Evolutionary conservation across 2,888 invertebrate species (phyloP).

Genomic region (Eilema caniola): DNA sequence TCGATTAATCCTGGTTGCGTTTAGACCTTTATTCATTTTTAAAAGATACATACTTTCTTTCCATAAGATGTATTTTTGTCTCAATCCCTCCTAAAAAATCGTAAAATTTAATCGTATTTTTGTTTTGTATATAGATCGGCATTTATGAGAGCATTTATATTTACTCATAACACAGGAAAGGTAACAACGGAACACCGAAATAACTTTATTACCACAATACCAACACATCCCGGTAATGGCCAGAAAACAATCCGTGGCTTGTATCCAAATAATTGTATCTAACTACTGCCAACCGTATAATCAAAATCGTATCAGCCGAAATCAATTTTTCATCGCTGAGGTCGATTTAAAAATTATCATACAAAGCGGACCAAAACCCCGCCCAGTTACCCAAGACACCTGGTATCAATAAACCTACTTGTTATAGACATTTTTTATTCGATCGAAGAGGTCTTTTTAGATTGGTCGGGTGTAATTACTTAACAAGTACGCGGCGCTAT

Average conservation of each 20-base stretch:
- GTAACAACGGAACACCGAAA: not conserved
- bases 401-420: conserved; percentile 15
- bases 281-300: conserved; percentile 79
- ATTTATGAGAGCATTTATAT: not conserved
- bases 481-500: conserved; percentile 72
- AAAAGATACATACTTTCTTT: not conserved
- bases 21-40: too few relatives aligned
- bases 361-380: conserved; percentile 61
- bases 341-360: conserved; percentile 84
- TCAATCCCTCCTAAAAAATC: too few relatives aligned
- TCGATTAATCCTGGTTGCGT: too few relatives aligned
- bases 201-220: conserved; percentile 47
- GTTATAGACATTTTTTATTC: conserved; percentile 22
- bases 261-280: conserved; percentile 80
- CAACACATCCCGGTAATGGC: conserved; percentile 22
- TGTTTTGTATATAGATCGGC: not conserved
- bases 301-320: conserved; percentile 83
- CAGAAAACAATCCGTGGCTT: conserved; percentile 43
- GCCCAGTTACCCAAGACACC: conserved; percentile 59
- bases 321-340: conserved; percentile 83
- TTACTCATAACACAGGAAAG: not conserved
- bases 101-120: not conserved
- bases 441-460: conserved; percentile 40
- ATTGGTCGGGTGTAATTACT: conserved; percentile 68
- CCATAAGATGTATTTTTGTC: not conserved